Evolutionary conservation across 2,888 invertebrate species (phyloP).

Genomic region (Pollenia labialis): DNA sequence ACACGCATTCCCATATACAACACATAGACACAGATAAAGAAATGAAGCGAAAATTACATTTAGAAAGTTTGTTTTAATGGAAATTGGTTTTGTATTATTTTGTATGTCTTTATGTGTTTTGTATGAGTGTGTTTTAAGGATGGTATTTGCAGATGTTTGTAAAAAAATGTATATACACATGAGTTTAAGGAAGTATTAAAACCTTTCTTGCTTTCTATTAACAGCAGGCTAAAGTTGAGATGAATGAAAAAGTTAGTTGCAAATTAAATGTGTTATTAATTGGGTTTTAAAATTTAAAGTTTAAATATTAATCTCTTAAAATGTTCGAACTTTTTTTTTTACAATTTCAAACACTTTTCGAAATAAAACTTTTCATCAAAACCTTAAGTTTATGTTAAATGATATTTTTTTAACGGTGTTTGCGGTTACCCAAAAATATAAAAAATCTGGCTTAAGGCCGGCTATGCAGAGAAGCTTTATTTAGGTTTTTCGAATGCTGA

Average conservation of each 20-base stretch:
- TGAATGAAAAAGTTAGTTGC: background rate
- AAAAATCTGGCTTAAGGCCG: no score
- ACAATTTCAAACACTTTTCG: no score
- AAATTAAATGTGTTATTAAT: constrained; percentile 42
- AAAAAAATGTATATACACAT: background rate
- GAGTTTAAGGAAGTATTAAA: constrained; percentile 8
- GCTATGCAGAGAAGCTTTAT: no score
- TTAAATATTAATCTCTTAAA: no score
- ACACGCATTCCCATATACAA: constrained; percentile 10
- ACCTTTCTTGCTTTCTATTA: constrained; percentile 23
- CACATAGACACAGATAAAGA: constrained; percentile 21
- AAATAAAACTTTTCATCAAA: no score
- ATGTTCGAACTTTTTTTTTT: no score
- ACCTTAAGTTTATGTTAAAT: no score
- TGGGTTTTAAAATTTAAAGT: background rate
- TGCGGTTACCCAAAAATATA: no score
- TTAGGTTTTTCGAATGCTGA: no score
- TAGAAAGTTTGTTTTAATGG: constrained; percentile 68
- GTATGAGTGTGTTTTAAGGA: background rate
- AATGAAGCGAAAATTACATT: constrained; percentile 69
- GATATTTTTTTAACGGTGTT: no score
- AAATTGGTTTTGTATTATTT: constrained; percentile 65
- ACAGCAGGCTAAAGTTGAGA: background rate
- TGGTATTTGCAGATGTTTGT: constrained; percentile 1
- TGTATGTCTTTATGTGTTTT: constrained; percentile 9